Base-by-base conservation (phyloP, 2,888 invertebrate species). In the Ceratothoa steindachneri region DNA sequence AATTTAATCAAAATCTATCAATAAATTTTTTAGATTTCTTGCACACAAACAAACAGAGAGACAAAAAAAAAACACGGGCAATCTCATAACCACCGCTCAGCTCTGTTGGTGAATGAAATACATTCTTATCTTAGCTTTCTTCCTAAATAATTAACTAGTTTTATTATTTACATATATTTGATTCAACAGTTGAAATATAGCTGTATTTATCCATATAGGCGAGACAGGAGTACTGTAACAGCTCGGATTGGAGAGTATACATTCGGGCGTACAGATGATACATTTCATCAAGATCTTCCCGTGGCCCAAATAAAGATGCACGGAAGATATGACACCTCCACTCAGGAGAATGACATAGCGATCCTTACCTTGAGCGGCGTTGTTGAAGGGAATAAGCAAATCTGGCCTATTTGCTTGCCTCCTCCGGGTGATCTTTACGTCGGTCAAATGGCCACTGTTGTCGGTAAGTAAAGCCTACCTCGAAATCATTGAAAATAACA, bases 331-430 rank as follows among this genome's bases (percentile, higher is more conserved):
- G 88, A 91, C 81, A 83, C 87, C 0, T 83, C 87, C 0, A 90
- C 88, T 0, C 92, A 90, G 82, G 88, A 88, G 78, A 88, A 94
- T 82, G 93, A 94, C 82, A 90, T 93, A 69, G 91, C 92, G 0
- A 87, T 93, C 51, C 81, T 94, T 60, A 80, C 77, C 60, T 74
- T 83, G 27, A 77, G 71, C 1, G 67, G 75, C 30, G 80, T 81
- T 5, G 81, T 81, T 5, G 80, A 68, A 29, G 80, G 81, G 69
- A 80, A 76, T 51, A 88, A 89, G 0, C 92, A 92, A 82, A 90
- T 93, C 69, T 92, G 92, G 90, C 93, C 93, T 0, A 89, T 93
- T 71, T 94, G 93, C 83, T 87, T 94, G 78, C 93, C 93, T 0
- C 93, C 93, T 0, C 81, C 87, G 0, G 88, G 87, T 0, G 83